Percentiles rank a stretch among this genome's conserved stretches.
Conservation (phyloP, 2,113 vertebrate species). For the Paracanthobrama guichenoti region DNA sequence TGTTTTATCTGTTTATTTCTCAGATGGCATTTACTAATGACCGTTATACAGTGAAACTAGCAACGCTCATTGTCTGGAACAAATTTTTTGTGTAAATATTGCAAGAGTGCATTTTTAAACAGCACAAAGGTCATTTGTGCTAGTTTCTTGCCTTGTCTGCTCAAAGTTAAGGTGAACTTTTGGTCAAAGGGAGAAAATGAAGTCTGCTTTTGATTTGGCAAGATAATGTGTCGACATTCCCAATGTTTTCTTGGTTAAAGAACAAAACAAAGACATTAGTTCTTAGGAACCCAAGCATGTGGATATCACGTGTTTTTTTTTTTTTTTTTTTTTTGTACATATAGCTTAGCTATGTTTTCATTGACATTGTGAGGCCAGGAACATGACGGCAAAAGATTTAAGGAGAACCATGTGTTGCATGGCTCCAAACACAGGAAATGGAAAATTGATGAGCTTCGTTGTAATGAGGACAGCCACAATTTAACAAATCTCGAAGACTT, state of each 20-base stretch:
- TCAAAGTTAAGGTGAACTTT: slow-evolving; percentile 45
- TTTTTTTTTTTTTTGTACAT: background rate
- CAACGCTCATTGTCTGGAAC: slow-evolving; percentile 62
- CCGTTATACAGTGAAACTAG: slow-evolving; percentile 50
- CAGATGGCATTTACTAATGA: slow-evolving; percentile 42
- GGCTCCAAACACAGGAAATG: slow-evolving; percentile 32
- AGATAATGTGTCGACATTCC: background rate
- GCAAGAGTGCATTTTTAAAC: slow-evolving; percentile 61
- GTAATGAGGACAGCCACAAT: background rate
- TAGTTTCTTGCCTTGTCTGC: slow-evolving; percentile 13
- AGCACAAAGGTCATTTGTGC: slow-evolving; percentile 46
- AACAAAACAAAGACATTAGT: slow-evolving; percentile 46
- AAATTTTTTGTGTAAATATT: slow-evolving; percentile 57
- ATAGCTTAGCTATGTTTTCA: slow-evolving; percentile 24
- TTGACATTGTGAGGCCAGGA: slow-evolving; percentile 5
- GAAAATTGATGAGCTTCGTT: slow-evolving; percentile 36
- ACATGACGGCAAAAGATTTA: slow-evolving; percentile 25
- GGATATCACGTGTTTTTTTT: background rate
- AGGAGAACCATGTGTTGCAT: slow-evolving; percentile 35
- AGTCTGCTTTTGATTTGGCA: slow-evolving; percentile 44
- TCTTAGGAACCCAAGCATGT: slow-evolving; percentile 11
- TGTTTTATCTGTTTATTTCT: slow-evolving; percentile 43
- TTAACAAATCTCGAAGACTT: slow-evolving; percentile 2
- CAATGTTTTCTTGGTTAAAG: slow-evolving; percentile 38
- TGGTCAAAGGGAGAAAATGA: slow-evolving; percentile 50